phyloP scores from a whole-genome alignment of 2,888 invertebrate species.

The Netelia fuscicornis region DNA sequence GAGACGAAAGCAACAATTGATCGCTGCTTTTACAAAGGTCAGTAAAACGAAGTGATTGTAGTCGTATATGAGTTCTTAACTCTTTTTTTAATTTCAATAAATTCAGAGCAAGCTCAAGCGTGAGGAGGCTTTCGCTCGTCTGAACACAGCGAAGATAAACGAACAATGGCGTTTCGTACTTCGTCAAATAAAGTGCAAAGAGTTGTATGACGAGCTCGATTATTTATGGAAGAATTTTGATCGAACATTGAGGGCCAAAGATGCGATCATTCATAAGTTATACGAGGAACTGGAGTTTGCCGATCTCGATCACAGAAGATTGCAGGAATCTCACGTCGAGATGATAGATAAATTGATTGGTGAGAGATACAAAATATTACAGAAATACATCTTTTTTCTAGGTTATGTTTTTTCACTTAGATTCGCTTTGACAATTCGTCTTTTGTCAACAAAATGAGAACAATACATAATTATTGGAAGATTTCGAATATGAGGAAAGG shows the following conservation, averaged over 20 bases:
- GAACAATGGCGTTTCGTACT: constrained; percentile 93
- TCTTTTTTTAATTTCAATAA: constrained; percentile 33
- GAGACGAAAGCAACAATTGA: constrained; percentile 92
- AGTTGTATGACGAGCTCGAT: constrained; percentile 90
- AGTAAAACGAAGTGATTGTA: constrained; percentile 6
- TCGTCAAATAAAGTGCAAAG: constrained; percentile 91
- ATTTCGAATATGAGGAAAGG: constrained; percentile 3
- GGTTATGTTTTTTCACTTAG: constrained; percentile 7
- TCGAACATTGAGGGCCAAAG: constrained; percentile 89
- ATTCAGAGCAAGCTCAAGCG: constrained; percentile 92
- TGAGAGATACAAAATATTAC: constrained; percentile 75
- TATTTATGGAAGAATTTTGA: constrained; percentile 88
- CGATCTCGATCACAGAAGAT: constrained; percentile 90
- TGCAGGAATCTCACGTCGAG: constrained; percentile 91
- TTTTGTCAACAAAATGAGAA: not conserved
- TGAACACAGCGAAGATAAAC: constrained; percentile 94
- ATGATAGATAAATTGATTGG: constrained; percentile 90
- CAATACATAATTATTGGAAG: not conserved
- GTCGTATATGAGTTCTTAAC: constrained; percentile 33
- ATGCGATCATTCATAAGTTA: constrained; percentile 88
- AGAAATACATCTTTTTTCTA: not conserved
- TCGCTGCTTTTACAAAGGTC: constrained; percentile 93
- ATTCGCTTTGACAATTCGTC: too few species aligned
- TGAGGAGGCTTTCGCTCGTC: constrained; percentile 91
- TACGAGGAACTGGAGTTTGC: constrained; percentile 89